Percentiles rank a stretch among this genome's conserved stretches.
These are phyloP conservation scores for Tridacna crocea DNA, from an alignment of 2,888 invertebrate genomes.

Conservation along the genomic window DNA sequence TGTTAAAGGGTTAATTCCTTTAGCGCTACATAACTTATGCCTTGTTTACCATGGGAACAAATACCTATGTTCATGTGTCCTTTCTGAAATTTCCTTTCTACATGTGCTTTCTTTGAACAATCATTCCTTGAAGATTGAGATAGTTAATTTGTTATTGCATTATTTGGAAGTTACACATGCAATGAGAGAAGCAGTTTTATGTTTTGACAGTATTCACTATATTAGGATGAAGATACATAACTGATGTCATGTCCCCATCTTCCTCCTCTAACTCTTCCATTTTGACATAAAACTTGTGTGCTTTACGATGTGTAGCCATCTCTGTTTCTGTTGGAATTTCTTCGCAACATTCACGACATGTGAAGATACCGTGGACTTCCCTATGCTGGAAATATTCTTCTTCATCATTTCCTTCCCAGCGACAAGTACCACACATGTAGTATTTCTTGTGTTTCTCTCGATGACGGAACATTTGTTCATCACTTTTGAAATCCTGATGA, in stretches of 20 bases:
- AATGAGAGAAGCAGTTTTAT: background rate
- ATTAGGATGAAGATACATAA: constrained; percentile 55
- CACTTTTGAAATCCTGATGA: constrained; percentile 51
- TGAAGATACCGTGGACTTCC: constrained; percentile 45
- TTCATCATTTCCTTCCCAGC: constrained; percentile 43
- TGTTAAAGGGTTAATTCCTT: too few relatives aligned
- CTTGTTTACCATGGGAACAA: too few relatives aligned
- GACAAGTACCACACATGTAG: constrained; percentile 52
- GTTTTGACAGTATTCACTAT: constrained; percentile 44
- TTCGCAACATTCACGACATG: constrained; percentile 55
- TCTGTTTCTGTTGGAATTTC: constrained; percentile 46
- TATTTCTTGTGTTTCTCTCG: constrained; percentile 55
- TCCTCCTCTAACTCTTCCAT: constrained; percentile 38
- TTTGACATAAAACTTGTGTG: constrained; percentile 57
- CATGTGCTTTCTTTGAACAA: too few relatives aligned
- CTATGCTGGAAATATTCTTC: constrained; percentile 56
- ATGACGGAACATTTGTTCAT: constrained; percentile 58
- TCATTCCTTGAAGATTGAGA: too few relatives aligned
- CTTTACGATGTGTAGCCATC: constrained; percentile 49
- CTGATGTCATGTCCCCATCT: constrained; percentile 42
- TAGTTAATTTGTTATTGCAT: too few relatives aligned
- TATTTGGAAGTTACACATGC: too few relatives aligned
- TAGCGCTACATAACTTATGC: too few relatives aligned
- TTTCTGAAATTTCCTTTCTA: too few relatives aligned
- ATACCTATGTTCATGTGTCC: too few relatives aligned